Conservation (phyloP, 2,888 invertebrate genomes). For the Drosophila peninsularis region DNA sequence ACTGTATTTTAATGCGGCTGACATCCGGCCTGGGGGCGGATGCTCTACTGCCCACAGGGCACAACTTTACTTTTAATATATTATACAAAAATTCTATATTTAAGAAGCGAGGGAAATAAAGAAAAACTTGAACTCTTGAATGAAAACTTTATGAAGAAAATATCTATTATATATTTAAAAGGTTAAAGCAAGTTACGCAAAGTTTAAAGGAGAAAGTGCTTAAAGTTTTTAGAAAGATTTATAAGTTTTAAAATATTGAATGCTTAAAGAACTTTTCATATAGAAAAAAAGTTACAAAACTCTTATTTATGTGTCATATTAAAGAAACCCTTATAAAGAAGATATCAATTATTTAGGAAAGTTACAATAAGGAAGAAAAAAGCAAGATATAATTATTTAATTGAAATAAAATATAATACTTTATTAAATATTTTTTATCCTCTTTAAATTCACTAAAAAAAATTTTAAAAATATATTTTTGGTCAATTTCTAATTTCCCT, state of each 20-base stretch:
- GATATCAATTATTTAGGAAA: too few relatives aligned
- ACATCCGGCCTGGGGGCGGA: neutral
- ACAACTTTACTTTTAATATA: neutral
- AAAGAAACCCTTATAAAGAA: too few relatives aligned
- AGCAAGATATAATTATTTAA: neutral
- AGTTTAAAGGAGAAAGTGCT: neutral
- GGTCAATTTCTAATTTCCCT: neutral
- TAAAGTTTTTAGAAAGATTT: neutral
- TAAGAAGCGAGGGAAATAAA: too few relatives aligned
- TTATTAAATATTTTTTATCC: too few relatives aligned
- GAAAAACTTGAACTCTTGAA: neutral
- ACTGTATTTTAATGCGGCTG: conserved; percentile 5
- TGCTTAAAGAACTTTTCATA: neutral
- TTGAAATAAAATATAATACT: too few relatives aligned
- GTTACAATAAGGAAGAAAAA: neutral
- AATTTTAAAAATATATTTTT: neutral
- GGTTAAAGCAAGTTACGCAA: too few relatives aligned
- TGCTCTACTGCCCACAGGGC: neutral
- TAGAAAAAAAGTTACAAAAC: too few relatives aligned
- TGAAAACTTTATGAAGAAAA: neutral
- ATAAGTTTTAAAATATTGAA: neutral
- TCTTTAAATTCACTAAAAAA: too few relatives aligned
- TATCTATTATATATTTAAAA: neutral
- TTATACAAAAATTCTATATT: neutral
- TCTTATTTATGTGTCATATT: too few relatives aligned